Percentiles rank a stretch among this genome's conserved stretches.
phyloP scores from a whole-genome alignment of 1,140 invertebrate genomes.

The Leptopilina boulardi region DNA sequence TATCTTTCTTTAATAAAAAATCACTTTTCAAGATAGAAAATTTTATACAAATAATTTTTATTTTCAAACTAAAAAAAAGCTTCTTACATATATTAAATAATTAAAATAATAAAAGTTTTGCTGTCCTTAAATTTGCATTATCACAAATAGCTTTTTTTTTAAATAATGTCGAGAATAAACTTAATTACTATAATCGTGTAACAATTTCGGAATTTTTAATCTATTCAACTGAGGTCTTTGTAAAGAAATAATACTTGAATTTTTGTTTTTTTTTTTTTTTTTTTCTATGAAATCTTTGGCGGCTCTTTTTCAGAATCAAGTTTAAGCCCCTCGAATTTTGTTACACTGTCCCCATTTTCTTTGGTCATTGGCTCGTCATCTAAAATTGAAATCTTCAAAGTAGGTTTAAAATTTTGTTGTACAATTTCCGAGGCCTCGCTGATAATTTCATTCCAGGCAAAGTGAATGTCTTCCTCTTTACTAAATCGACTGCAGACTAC shows the following conservation, averaged over 20 bases:
- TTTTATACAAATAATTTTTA: too few relatives aligned
- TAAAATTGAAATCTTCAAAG: neutral
- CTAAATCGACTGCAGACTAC: slow-evolving; percentile 87
- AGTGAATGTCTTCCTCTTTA: slow-evolving; percentile 84
- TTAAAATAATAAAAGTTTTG: too few relatives aligned
- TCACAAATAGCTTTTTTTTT: too few relatives aligned
- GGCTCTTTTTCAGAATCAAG: slow-evolving; percentile 43
- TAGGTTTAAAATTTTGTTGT: slow-evolving; percentile 30
- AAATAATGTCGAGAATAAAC: too few relatives aligned
- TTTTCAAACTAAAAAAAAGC: too few relatives aligned
- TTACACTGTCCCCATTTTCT: slow-evolving; percentile 39
- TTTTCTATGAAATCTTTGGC: slow-evolving; percentile 51
- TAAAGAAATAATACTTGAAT: too few relatives aligned
- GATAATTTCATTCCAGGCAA: slow-evolving; percentile 89
- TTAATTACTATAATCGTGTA: too few relatives aligned
- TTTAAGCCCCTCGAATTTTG: slow-evolving; percentile 53
- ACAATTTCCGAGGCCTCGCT: slow-evolving; percentile 75
- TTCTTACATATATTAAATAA: too few relatives aligned
- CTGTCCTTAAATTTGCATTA: too few relatives aligned
- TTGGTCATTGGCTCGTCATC: slow-evolving; percentile 10
- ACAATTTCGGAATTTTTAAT: too few relatives aligned
- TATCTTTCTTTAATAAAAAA: too few relatives aligned
- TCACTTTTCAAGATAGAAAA: neutral
- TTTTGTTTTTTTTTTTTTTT: neutral
- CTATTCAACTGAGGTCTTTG: too few relatives aligned